Evolutionary conservation across 2,888 invertebrate genomes (phyloP), one percentile per base, ranked within the genome.

Genomic region (Homarus gammarus): DNA sequence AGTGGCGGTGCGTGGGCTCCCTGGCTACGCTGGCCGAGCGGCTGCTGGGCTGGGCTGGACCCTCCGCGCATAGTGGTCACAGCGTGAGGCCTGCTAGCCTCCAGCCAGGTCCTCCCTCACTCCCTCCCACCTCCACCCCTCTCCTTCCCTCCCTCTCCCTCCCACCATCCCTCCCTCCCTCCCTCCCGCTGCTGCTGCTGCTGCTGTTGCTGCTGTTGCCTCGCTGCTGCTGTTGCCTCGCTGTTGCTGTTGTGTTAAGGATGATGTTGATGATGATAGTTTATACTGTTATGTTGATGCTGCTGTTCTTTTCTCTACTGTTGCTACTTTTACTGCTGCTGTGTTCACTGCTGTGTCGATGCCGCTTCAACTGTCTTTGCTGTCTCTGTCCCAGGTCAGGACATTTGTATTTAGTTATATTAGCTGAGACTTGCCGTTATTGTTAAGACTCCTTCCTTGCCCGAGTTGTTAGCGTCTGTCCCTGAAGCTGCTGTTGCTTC

Each of bases 71-170:
- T 72, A 73, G 72, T 84, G 83, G 83, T 72, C 83, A n/a, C 83
- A 84, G 83, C 83, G 72, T 84, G 83, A 72, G 72, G 51, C 56
- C 83, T 51, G 40, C 72, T 84, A 84, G 83, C 83, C 72, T 84
- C 83, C 72, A 84, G 72, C 72, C 33, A 72, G 83, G 72, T 36
- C 33, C 40, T n/a, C 27, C 31, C 22, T 49, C 75, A 22, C 40
- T 33, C 51, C 51, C 22, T n/a, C 44, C 44, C 18, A 2, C 15
- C 15, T 40, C 40, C 33, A 31, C 70, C 15, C 27, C 73, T 40
- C 22, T 40, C 73, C 40, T 18, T 40, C 27, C 38, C n/a, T n/a
- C 12, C 75, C 44, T 51, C 77, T 44, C 44, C 44, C 77, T 44
- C 77, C 27, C 44, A 22, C 27, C 27, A n/a, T 22, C n/a, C 51